Conservation (phyloP, 2,888 invertebrate genomes). For the Leptinotarsa rubiginosa region DNA sequence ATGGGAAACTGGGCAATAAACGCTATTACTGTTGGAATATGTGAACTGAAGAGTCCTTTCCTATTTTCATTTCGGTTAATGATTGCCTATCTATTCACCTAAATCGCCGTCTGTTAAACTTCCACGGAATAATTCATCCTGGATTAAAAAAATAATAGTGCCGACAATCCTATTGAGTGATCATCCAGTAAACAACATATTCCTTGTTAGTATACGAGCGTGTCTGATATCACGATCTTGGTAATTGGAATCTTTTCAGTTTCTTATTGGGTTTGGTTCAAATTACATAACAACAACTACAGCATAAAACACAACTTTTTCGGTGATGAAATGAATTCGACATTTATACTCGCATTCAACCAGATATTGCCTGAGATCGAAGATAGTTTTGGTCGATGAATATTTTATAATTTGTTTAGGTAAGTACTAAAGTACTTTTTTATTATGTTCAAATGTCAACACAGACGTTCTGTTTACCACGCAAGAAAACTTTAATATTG, state of each 20-base stretch:
- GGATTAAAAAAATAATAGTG: background rate
- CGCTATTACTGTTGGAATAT: too few relatives aligned
- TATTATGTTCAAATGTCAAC: background rate
- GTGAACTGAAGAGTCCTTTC: too few relatives aligned
- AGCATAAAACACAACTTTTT: conserved; percentile 27
- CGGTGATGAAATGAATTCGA: conserved; percentile 30
- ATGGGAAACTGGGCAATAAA: too few relatives aligned
- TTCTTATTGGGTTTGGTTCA: conserved; percentile 21
- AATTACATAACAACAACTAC: conserved; percentile 25
- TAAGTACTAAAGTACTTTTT: background rate
- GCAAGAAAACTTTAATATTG: too few relatives aligned
- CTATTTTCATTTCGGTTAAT: too few relatives aligned
- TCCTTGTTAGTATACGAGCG: background rate
- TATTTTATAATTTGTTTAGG: background rate
- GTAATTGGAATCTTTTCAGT: conserved; percentile 22
- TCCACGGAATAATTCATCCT: too few relatives aligned
- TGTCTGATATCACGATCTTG: conserved; percentile 4
- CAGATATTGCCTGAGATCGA: background rate
- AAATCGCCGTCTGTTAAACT: too few relatives aligned
- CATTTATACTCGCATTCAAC: conserved; percentile 23
- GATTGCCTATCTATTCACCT: too few relatives aligned
- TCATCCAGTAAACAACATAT: background rate
- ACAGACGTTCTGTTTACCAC: too few relatives aligned
- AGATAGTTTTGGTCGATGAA: conserved; percentile 16
- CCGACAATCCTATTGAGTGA: too few relatives aligned